Evolutionary conservation across 2,888 invertebrate genomes (phyloP), one percentile per base, ranked within the genome.

Genomic region (Homarus gammarus): DNA sequence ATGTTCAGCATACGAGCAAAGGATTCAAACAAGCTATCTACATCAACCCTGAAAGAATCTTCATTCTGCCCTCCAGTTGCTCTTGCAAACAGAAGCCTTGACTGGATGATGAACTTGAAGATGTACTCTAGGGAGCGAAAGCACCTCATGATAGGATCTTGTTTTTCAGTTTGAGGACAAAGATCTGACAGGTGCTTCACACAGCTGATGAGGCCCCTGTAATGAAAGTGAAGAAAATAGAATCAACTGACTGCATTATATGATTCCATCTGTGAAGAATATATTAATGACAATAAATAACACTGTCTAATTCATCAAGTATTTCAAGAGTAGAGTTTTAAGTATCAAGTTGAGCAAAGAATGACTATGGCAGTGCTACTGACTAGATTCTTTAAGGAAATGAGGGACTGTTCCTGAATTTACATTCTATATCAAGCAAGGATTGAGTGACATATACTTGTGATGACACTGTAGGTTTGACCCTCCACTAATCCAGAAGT

Each of bases 21-120:
- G 0, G 97, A 96, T 27, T 92, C 87, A 92, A 97, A 96, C 27
- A 98, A 95, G 8, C 92, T 87, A 72, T 93, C 92, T n/a, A 94
- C 92, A 93, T 98, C 98, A 27, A 96, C 94, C 15, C 96, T 95
- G 93, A 98, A 98, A 93, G 96, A 97, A 93, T 98, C 98, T 93
- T 98, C 98, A 93, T 97, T 97, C 94, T 97, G 97, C 0, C 97
- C 97, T 12, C 97, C 97, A 0, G 97, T 98, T 0, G 98, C 98
- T 31, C 97, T 95, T 0, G 97, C 96, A 94, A 98, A 98, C 64
- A 98, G 93, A 64, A 97, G 94, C 8, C 98, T 95, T 70, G 98
- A 98, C 93, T 98, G 97, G 61, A 98, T 98, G 1, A 98, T 97
- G 93, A 99, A 95, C 92, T 98, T 97, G 94, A 98, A 98, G 92